Evolutionary conservation across 37 sponge, comb jelly and placozoan genomes (phyloP).

Genomic region (Beroe forskalii): DNA sequence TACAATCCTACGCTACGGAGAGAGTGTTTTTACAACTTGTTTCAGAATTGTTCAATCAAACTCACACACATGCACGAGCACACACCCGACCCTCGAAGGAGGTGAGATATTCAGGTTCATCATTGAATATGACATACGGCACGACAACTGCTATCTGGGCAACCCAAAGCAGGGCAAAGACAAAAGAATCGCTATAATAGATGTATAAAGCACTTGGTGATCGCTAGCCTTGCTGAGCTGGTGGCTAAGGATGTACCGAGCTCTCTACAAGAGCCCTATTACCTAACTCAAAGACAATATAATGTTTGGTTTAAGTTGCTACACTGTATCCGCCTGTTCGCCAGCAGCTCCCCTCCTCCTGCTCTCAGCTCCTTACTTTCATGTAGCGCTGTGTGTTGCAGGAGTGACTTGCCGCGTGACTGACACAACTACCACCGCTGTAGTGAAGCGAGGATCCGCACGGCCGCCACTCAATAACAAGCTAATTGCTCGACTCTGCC

Average conservation of each 20-base stretch:
- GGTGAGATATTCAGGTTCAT: too few relatives aligned
- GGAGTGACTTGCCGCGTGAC: slow-evolving; percentile 38
- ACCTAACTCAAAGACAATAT: slow-evolving; percentile 59
- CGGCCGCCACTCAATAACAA: neutral
- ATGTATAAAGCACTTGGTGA: too few relatives aligned
- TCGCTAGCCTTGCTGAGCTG: too few relatives aligned
- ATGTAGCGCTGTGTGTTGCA: slow-evolving; percentile 38
- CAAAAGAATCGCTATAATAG: too few relatives aligned
- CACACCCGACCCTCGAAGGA: too few relatives aligned
- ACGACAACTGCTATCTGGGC: too few relatives aligned
- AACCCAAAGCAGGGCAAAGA: too few relatives aligned
- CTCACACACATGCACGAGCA: too few relatives aligned
- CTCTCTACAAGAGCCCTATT: neutral
- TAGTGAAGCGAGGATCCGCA: neutral
- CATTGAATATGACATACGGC: too few relatives aligned
- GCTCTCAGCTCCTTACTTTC: neutral
- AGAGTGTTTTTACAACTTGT: too few relatives aligned
- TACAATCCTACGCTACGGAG: too few relatives aligned
- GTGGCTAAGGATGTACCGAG: neutral
- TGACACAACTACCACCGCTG: slow-evolving; percentile 15
- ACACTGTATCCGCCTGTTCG: slow-evolving; percentile 46
- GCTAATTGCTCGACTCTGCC: neutral
- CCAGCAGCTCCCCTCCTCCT: neutral
- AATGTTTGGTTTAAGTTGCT: slow-evolving; percentile 61
- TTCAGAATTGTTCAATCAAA: too few relatives aligned